Base-by-base conservation (phyloP, 2,797 vertebrate species). In the Phoxinus dragarum region DNA sequence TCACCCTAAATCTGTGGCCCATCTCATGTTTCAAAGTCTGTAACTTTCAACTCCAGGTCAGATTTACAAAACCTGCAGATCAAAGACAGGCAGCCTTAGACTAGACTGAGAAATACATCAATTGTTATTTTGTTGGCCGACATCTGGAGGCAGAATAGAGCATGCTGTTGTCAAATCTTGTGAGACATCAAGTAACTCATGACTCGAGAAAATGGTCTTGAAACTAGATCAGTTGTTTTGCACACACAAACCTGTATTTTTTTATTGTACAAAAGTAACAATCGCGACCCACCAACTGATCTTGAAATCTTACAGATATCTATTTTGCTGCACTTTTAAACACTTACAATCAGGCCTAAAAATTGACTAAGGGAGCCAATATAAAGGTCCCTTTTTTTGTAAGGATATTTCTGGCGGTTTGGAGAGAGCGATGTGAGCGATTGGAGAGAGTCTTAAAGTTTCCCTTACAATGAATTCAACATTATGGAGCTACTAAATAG, bases 61-160 rank as follows among this genome's bases (percentile, higher is more conserved):
- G 76, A 75, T 80, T 27, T 84, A 72, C 77, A 69, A 87, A 87
- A 75, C 31, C 69, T 52, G 31, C 66, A 80, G 82, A 87, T 87
- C 77, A 84, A 84, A 84, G 71, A 59, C 49, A 21, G 6, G 7
- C 59, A 86, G 80, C 36, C 47, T 38, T 69, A 49, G 49, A 69
- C 52, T 67, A 69, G 27, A 68, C 61, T 44, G 66, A 87, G 77
- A 75, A 87, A 80, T 80, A 75, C 66, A 72, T 67, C 78, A 80
- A 52, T 38, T 81, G 67, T 80, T 79, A 79, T 71, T 67, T 74
- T 27, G 23, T 34, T 17, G 52, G 72, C 61, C 27, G 5, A 85
- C 83, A 85, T 85, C 83, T 85, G 67, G 75, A 84, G 75, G 79
- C 40, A 7, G 66, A 79, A 61, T 36, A 69, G 36, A 44, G 52